Evolutionary conservation across 2,888 invertebrate species (phyloP).

Genomic region (Ormyrus nitidulus): DNA sequence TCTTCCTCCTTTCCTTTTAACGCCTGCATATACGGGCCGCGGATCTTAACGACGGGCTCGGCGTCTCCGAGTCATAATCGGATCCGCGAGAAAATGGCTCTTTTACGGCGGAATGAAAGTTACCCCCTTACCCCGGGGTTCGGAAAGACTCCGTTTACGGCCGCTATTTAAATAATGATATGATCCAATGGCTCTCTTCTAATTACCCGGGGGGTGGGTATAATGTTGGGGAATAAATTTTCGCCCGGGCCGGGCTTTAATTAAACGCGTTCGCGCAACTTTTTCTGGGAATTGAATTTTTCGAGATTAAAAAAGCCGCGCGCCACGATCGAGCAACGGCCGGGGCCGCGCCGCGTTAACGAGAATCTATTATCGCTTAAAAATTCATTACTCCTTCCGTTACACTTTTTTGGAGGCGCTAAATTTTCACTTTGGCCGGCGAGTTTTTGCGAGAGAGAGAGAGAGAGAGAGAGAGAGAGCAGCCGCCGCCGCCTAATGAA

Average conservation of each 20-base stretch:
- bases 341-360: slow-evolving; percentile 1
- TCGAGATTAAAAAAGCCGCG: slow-evolving; percentile 9
- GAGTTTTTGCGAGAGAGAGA: slow-evolving; percentile 3
- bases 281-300: slow-evolving; percentile 15
- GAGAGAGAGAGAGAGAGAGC: slow-evolving; percentile 14
- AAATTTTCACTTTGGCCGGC: slow-evolving; percentile 36
- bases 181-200: slow-evolving; percentile 35
- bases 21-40: slow-evolving; percentile 58
- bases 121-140: background rate
- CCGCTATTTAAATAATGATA: slow-evolving; percentile 41
- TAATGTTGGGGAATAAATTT: slow-evolving; percentile 33
- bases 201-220: slow-evolving; percentile 3
- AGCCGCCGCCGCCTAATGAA: slow-evolving; percentile 64
- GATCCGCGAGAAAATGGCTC: slow-evolving; percentile 35
- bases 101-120: slow-evolving; percentile 41
- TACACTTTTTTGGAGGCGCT: slow-evolving; percentile 3
- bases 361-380: slow-evolving; percentile 33
- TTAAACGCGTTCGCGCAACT: slow-evolving; percentile 14
- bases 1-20: slow-evolving; percentile 28
- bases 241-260: slow-evolving; percentile 1
- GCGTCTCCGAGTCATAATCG: slow-evolving; percentile 34
- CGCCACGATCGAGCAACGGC: background rate
- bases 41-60: slow-evolving; percentile 25
- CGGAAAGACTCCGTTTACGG: slow-evolving; percentile 2
- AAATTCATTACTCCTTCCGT: slow-evolving; percentile 26